Evolutionary conservation across 1,140 invertebrate species (phyloP), one percentile per base, ranked within the genome.

Genomic region (Bombus cullumanus): DNA sequence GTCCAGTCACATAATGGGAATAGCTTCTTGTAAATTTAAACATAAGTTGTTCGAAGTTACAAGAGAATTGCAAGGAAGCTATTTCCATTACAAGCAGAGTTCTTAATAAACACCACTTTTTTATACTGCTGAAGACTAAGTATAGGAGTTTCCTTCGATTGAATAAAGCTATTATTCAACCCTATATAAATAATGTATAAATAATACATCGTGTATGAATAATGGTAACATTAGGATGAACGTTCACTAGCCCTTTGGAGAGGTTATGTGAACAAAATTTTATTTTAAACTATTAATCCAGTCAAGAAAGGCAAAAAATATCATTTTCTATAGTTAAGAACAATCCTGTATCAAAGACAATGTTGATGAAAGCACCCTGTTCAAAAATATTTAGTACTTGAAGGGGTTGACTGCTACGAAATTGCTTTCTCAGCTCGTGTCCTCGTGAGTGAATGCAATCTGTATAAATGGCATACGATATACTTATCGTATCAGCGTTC

Each of bases 381-480:
- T 72, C 41, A 34, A 18, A 64, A 8, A 31, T 73, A 53, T 31
- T 18, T 85, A 62, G 31, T 9, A 31, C 57, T 86, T 82, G 43
- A 59, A 69, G 31, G 72, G 37, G 57, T 68, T 43, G 76, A 80
- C 53, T 47, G 13, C 64, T 59, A 39, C 57, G 28, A 47, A 62
- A 69, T 64, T 85, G 64, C 37, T 66, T 78, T 80, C 39, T 76
- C 34, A 79, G 66, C 85, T 88, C 73, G 91, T 86, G 81, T 73
- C 79, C 87, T 79, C 75, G 62, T 66, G 71, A 80, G 57, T 71
- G 81, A 85, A 47, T 86, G 86, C 84, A 88, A 88, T 86, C 81
- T 86, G 86, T 91, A 90, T 85, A 90, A 89, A 89, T 73, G 85
- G 34, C 81, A 68, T 79, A 83, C 66, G 77, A 87, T 87, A 62